Conservation (phyloP, 2,797 vertebrate genomes). For the Acanthiza pusilla region DNA sequence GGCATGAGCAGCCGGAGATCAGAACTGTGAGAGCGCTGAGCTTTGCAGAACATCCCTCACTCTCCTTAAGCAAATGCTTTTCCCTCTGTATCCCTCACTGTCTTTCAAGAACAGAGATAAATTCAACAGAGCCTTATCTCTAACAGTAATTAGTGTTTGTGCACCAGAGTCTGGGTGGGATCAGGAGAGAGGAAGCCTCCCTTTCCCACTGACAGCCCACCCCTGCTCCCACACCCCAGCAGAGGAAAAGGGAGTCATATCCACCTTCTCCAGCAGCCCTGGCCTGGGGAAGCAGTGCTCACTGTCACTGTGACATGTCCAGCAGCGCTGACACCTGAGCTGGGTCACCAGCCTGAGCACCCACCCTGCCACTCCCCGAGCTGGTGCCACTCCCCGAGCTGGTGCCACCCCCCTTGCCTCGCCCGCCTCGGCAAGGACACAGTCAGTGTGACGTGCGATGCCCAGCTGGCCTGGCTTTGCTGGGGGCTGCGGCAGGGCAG, state of each 20-base stretch:
- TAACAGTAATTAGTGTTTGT: neutral
- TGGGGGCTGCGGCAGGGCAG: neutral
- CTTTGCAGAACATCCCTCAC: neutral
- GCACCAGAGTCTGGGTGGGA: neutral
- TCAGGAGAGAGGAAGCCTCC: neutral
- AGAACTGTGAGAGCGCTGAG: neutral
- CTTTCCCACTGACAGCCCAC: neutral
- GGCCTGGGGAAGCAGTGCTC: rapidly evolving
- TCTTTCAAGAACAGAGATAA: neutral
- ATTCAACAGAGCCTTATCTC: neutral
- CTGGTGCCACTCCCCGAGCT: neutral
- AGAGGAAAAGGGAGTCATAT: neutral
- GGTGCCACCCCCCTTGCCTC: neutral
- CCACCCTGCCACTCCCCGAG: neutral
- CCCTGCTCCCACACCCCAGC: neutral
- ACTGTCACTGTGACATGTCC: rapidly evolving
- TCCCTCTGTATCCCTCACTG: neutral
- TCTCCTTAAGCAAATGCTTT: neutral
- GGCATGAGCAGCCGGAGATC: neutral
- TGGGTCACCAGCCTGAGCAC: neutral
- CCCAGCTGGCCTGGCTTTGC: neutral
- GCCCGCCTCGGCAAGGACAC: neutral
- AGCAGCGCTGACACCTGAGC: neutral
- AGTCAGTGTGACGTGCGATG: neutral
- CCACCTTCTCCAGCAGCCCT: neutral